phyloP scores from a whole-genome alignment of 2,888 invertebrate genomes.

The Hirtodrosophila trivittata region DNA sequence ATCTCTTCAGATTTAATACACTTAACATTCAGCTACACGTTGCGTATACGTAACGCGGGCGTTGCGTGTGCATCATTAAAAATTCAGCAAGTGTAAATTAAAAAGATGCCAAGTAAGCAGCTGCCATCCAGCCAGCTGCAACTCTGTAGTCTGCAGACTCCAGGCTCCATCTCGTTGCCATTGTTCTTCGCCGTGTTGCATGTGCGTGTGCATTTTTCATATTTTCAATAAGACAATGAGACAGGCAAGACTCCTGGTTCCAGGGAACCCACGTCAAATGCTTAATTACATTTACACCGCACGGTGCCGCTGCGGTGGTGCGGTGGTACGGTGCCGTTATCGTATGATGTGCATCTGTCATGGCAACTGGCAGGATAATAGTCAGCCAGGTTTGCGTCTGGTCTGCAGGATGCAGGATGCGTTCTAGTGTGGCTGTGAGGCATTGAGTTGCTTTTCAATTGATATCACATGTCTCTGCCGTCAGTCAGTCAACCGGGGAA shows the following conservation, averaged over 20 bases:
- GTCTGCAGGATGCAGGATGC: slow-evolving; percentile 10
- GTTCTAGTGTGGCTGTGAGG: slow-evolving; percentile 16
- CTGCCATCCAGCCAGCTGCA: neutral
- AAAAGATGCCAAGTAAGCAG: slow-evolving; percentile 35
- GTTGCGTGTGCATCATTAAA: slow-evolving; percentile 46
- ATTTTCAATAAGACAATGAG: slow-evolving; percentile 53
- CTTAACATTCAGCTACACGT: slow-evolving; percentile 11
- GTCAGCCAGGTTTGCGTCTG: slow-evolving; percentile 14
- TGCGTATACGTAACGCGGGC: slow-evolving; percentile 51
- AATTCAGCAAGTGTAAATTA: slow-evolving; percentile 68
- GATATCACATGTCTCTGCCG: slow-evolving; percentile 61
- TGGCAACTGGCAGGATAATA: slow-evolving; percentile 42
- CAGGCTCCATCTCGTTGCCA: neutral
- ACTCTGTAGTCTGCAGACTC: too few species aligned
- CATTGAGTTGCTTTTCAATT: slow-evolving; percentile 52
- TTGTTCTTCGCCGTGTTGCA: slow-evolving; percentile 29
- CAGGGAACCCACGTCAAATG: slow-evolving; percentile 32
- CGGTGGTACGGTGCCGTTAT: neutral
- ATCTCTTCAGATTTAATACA: neutral
- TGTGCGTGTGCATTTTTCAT: slow-evolving; percentile 68
- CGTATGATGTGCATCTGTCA: slow-evolving; percentile 58
- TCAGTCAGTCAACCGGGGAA: slow-evolving; percentile 37
- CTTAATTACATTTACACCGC: slow-evolving; percentile 72
- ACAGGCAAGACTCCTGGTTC: slow-evolving; percentile 2
- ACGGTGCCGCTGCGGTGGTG: slow-evolving; percentile 36